These are phyloP conservation scores for Phrynosoma blainvillii DNA, from an alignment of 2,113 vertebrate species.

Conservation along the genomic window DNA sequence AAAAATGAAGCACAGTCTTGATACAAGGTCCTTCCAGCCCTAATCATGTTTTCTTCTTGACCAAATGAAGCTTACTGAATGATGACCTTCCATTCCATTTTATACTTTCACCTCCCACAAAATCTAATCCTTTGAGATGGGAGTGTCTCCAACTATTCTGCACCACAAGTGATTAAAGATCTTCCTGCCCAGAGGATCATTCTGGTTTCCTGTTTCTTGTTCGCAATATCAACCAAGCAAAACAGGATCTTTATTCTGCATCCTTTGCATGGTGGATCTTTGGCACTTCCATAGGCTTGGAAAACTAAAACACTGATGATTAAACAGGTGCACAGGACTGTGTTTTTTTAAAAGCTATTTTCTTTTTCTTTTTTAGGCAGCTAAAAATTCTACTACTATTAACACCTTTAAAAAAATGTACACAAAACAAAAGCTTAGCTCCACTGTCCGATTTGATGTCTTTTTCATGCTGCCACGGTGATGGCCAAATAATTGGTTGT, in stretches of 20 bases:
- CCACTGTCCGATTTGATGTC: slow-evolving; percentile 84
- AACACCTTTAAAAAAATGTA: slow-evolving; percentile 75
- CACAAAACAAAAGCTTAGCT: slow-evolving; percentile 81
- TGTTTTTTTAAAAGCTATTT: slow-evolving; percentile 1
- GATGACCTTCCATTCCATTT: slow-evolving; percentile 39
- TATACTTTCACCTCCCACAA: slow-evolving; percentile 46
- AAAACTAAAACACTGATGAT: slow-evolving; percentile 27
- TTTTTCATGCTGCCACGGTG: slow-evolving; percentile 84
- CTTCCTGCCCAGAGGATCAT: slow-evolving; percentile 49
- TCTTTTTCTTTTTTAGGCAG: slow-evolving; percentile 18
- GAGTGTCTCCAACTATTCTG: slow-evolving; percentile 45
- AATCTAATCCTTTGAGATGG: slow-evolving; percentile 13
- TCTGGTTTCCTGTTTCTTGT: slow-evolving; percentile 36
- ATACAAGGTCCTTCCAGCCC: slow-evolving; percentile 29
- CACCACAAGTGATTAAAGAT: slow-evolving; percentile 58
- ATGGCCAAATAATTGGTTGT: slow-evolving; percentile 91
- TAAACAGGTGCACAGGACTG: slow-evolving; percentile 46
- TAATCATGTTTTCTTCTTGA: slow-evolving; percentile 43
- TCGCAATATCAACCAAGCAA: slow-evolving; percentile 49
- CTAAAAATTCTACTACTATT: slow-evolving; percentile 69
- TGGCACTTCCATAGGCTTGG: slow-evolving; percentile 59
- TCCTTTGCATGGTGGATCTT: slow-evolving; percentile 36
- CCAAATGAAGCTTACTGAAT: slow-evolving; percentile 44
- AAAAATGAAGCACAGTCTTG: not conserved
- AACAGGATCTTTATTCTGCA: slow-evolving; percentile 38